Conservation (phyloP, 1,140 invertebrate genomes). For the Hormaphis cornu region DNA sequence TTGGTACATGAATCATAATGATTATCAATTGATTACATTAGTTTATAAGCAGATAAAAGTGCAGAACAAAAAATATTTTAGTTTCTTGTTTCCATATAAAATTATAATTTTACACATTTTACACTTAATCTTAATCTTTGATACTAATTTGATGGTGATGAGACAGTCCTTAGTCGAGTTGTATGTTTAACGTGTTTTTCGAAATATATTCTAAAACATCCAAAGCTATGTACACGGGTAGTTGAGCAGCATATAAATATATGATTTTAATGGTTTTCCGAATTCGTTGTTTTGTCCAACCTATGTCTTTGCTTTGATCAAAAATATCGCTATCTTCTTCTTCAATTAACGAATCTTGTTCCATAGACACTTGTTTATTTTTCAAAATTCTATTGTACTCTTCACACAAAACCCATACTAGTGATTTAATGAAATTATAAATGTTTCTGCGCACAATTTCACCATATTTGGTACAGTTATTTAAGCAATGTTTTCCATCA, state of each 20-base stretch:
- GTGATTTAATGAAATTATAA: neutral
- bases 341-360: conserved; percentile 5
- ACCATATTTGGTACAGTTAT: neutral
- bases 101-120: too few relatives aligned
- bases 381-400: neutral
- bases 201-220: neutral
- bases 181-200: neutral
- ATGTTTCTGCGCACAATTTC: neutral
- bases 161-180: neutral
- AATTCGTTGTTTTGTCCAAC: conserved; percentile 4
- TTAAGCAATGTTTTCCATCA: neutral
- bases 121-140: too few relatives aligned
- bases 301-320: neutral
- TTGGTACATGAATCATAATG: too few relatives aligned
- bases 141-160: too few relatives aligned
- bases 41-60: too few relatives aligned
- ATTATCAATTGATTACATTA: too few relatives aligned
- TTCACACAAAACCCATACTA: neutral
- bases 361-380: neutral
- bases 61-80: too few relatives aligned
- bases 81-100: too few relatives aligned
- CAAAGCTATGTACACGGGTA: neutral
- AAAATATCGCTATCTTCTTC: conserved; percentile 12
- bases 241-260: conserved; percentile 1
- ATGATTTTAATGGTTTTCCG: neutral